Evolutionary conservation across 2,113 vertebrate genomes (phyloP).

Genomic region (Pteronura brasiliensis): DNA sequence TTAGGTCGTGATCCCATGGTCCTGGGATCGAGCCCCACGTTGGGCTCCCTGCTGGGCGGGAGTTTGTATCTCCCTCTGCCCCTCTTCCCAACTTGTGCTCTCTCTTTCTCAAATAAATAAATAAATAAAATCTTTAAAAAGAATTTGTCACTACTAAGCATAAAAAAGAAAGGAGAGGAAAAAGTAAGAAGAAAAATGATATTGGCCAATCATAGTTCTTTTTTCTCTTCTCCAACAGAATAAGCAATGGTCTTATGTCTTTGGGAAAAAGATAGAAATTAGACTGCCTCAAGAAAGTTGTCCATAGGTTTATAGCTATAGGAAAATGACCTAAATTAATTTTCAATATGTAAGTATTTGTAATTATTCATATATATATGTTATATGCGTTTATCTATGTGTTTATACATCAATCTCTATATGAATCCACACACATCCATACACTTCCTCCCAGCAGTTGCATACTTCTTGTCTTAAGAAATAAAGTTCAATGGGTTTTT

Average conservation of each 20-base stretch:
- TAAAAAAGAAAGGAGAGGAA: not conserved
- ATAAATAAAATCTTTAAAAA: not conserved
- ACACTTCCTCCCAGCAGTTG: not conserved
- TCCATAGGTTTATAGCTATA: not conserved
- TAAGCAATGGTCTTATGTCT: not conserved
- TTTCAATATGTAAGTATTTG: not conserved
- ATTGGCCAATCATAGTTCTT: not conserved
- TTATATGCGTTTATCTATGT: accelerated
- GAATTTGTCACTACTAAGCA: not conserved
- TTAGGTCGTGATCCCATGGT: not conserved
- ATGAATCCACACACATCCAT: not conserved
- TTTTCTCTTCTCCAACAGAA: not conserved
- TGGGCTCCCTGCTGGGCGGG: not conserved
- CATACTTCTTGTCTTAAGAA: not conserved
- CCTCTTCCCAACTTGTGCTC: not conserved
- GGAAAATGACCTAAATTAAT: not conserved
- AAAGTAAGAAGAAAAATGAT: not conserved
- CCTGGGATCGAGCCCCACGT: not conserved
- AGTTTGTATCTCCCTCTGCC: not conserved
- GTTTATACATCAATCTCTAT: accelerated
- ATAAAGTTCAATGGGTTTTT: not conserved
- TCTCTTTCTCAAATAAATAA: not conserved
- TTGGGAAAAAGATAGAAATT: not conserved
- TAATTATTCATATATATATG: not conserved
- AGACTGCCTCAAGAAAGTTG: not conserved